These are phyloP conservation scores for Hydropsyche tenuis DNA, from an alignment of 1,140 invertebrate species.

Conservation along the genomic window DNA sequence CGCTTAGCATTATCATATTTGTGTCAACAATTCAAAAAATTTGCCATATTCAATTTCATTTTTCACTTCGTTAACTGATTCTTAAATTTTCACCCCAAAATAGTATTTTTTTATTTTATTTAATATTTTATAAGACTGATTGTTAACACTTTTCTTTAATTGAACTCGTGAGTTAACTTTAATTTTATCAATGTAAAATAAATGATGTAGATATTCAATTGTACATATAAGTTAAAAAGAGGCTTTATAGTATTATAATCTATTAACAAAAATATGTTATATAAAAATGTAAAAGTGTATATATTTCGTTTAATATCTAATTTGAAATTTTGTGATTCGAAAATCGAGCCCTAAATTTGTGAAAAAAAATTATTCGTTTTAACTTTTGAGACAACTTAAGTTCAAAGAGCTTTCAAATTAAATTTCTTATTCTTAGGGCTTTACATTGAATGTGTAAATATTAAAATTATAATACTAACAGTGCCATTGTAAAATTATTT, in stretches of 20 bases:
- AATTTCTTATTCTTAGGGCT: neutral
- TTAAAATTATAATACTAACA: conserved; percentile 25
- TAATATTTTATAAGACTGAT: conserved; percentile 9
- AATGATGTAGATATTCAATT: neutral
- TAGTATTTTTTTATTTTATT: neutral
- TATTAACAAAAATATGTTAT: conserved; percentile 7
- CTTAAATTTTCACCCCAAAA: too few relatives aligned
- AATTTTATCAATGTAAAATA: neutral
- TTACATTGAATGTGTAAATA: neutral
- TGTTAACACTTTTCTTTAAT: neutral
- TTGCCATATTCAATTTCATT: neutral
- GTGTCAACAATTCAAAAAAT: too few relatives aligned
- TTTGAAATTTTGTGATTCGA: neutral
- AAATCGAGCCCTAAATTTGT: neutral
- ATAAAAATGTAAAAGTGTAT: neutral
- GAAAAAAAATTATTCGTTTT: too few relatives aligned
- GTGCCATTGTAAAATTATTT: conserved; percentile 28
- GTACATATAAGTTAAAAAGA: conserved; percentile 8
- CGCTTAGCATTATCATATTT: too few relatives aligned
- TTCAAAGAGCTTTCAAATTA: too few relatives aligned
- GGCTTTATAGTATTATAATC: conserved; percentile 21
- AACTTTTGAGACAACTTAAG: too few relatives aligned
- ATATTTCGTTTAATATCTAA: neutral
- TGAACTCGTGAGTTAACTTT: neutral
- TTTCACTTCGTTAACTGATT: too few relatives aligned